A percentile compares a stretch with the other conserved stretches of the same genome.
Conservation (phyloP, 2,888 invertebrate genomes). For the Macaria liturata region DNA sequence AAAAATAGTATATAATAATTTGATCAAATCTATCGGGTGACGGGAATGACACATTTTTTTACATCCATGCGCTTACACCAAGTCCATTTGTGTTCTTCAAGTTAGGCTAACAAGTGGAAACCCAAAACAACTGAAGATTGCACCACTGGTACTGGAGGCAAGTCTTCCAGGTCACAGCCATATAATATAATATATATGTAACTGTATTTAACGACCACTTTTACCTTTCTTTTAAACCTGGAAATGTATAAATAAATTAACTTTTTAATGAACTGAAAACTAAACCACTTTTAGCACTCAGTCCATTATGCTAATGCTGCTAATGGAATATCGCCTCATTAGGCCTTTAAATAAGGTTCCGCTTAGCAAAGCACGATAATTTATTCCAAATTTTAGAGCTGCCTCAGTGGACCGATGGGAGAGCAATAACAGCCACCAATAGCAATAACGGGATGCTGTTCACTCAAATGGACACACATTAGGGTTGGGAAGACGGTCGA, state of each 20-base stretch:
- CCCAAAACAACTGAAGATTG: neutral
- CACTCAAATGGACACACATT: constrained; percentile 11
- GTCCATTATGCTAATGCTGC: constrained; percentile 22
- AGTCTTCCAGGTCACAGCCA: too few species aligned
- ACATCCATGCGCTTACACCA: neutral
- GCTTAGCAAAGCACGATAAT: constrained; percentile 55
- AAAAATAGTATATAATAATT: neutral
- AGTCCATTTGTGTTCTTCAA: neutral
- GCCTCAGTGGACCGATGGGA: constrained; percentile 42
- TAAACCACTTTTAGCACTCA: constrained; percentile 7
- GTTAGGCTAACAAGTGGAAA: neutral
- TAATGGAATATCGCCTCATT: constrained; percentile 25
- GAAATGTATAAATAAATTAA: too few species aligned
- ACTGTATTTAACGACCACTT: neutral
- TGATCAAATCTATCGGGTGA: neutral
- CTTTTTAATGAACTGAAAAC: too few species aligned
- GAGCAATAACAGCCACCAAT: constrained; percentile 39
- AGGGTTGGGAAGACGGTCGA: constrained; percentile 4
- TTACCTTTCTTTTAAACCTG: neutral
- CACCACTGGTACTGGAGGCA: neutral
- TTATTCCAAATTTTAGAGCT: constrained; percentile 65
- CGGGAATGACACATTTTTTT: neutral
- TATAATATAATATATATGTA: neutral
- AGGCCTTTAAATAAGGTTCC: constrained; percentile 40
- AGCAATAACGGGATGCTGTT: constrained; percentile 25